Conservation (phyloP, 2,113 vertebrate genomes). For the Pomatorhinus ruficollis region DNA sequence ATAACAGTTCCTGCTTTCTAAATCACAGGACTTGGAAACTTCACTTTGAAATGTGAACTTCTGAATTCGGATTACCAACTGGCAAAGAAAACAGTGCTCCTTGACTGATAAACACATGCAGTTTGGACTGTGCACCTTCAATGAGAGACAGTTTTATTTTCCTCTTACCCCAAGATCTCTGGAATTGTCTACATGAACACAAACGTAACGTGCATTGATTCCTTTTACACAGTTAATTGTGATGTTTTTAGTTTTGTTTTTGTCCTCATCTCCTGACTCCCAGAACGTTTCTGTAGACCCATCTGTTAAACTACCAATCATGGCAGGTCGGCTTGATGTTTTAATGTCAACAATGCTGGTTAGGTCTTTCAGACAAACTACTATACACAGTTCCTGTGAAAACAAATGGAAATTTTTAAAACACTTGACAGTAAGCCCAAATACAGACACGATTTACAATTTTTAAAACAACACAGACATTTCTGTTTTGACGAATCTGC, state of each 20-base stretch:
- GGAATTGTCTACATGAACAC: slow-evolving; percentile 97
- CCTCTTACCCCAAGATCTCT: slow-evolving; percentile 93
- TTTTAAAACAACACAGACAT: background rate
- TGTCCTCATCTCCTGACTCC: slow-evolving; percentile 99
- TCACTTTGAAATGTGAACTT: background rate
- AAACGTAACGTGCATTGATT: slow-evolving; percentile 91
- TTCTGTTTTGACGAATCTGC: background rate
- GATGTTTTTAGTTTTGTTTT: slow-evolving; percentile 98
- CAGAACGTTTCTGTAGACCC: slow-evolving; percentile 98
- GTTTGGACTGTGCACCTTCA: background rate
- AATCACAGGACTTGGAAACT: background rate
- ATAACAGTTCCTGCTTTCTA: background rate
- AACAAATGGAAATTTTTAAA: background rate
- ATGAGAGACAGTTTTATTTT: background rate
- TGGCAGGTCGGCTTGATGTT: slow-evolving; percentile 96
- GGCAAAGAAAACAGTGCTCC: background rate
- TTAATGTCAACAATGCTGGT: slow-evolving; percentile 97
- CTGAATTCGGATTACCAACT: background rate
- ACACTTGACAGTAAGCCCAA: background rate
- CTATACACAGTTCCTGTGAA: slow-evolving; percentile 90
- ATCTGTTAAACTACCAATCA: slow-evolving; percentile 98
- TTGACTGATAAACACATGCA: background rate
- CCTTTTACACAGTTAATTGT: slow-evolving; percentile 97
- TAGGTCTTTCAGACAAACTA: slow-evolving; percentile 94
- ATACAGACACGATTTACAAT: background rate